phyloP scores from a whole-genome alignment of 2,113 vertebrate species.

The Bettongia penicillata region DNA sequence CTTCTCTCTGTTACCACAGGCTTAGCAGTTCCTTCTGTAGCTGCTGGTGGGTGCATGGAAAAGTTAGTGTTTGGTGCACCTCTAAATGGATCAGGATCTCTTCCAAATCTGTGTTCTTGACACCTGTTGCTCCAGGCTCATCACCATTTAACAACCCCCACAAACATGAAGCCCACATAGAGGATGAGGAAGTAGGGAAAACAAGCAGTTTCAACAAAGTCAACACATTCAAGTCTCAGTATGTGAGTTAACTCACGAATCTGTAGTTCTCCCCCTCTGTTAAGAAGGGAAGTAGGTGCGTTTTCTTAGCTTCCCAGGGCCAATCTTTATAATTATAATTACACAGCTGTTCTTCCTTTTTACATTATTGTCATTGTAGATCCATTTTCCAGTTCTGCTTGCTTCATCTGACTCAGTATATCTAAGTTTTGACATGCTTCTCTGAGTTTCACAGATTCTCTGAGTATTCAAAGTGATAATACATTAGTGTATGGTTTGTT shows the following conservation, averaged over 20 bases:
- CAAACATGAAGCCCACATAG: not conserved
- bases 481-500: not conserved
- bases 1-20: not conserved
- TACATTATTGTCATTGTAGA: not conserved
- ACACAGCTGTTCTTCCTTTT: not conserved
- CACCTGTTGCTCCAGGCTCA: not conserved
- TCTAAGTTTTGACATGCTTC: not conserved
- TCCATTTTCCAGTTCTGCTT: not conserved
- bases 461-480: not conserved
- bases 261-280: not conserved
- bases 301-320: not conserved
- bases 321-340: not conserved
- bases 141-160: not conserved
- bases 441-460: not conserved
- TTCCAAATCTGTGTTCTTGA: not conserved
- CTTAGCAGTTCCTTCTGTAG: not conserved
- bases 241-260: not conserved
- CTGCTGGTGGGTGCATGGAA: not conserved
- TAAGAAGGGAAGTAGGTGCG: not conserved
- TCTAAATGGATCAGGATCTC: not conserved
- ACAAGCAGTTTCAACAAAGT: not conserved
- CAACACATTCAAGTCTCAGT: not conserved
- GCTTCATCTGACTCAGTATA: not conserved
- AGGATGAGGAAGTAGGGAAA: not conserved
- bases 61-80: not conserved